Percentiles rank a stretch among this genome's conserved stretches.
These are phyloP conservation scores for Drosophila triauraria DNA, from an alignment of 1,140 invertebrate genomes.

Conservation along the genomic window DNA sequence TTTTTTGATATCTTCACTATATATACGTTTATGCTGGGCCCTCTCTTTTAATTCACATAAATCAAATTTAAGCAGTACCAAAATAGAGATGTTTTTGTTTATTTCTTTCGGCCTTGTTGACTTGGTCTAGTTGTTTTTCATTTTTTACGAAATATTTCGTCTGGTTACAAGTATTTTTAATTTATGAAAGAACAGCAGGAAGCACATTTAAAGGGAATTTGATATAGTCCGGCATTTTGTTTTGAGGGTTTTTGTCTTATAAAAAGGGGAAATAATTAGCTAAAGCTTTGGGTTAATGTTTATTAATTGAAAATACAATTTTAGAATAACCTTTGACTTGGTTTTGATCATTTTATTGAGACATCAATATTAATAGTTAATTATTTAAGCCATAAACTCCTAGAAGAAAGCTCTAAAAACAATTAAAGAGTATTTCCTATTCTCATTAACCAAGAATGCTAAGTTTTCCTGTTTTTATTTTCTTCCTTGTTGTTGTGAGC, in stretches of 20 bases:
- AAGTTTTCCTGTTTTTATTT: background rate
- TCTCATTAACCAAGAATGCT: background rate
- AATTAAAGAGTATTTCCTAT: conserved; percentile 2
- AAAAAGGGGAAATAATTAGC: too few species aligned
- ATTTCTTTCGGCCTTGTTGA: conserved; percentile 33
- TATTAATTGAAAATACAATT: too few species aligned
- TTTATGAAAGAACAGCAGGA: conserved; percentile 24
- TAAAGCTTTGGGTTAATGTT: too few species aligned
- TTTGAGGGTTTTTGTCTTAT: too few species aligned
- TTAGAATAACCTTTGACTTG: too few species aligned
- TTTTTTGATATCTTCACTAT: background rate
- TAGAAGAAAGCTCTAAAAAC: background rate
- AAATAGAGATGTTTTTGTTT: conserved; percentile 39
- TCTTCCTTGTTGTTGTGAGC: background rate
- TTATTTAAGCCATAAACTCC: background rate
- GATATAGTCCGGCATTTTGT: too few species aligned
- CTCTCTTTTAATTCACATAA: conserved; percentile 54
- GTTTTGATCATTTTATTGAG: too few species aligned
- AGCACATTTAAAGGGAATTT: conserved; percentile 4
- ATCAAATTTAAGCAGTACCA: conserved; percentile 62
- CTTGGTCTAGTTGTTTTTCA: conserved; percentile 11
- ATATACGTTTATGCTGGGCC: conserved; percentile 1
- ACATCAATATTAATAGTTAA: background rate
- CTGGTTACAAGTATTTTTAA: conserved; percentile 36
- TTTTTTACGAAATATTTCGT: conserved; percentile 35